Evolutionary conservation across 53 echinoderm and acorn worm genomes (phyloP).

Genomic region (Crossaster papposus): DNA sequence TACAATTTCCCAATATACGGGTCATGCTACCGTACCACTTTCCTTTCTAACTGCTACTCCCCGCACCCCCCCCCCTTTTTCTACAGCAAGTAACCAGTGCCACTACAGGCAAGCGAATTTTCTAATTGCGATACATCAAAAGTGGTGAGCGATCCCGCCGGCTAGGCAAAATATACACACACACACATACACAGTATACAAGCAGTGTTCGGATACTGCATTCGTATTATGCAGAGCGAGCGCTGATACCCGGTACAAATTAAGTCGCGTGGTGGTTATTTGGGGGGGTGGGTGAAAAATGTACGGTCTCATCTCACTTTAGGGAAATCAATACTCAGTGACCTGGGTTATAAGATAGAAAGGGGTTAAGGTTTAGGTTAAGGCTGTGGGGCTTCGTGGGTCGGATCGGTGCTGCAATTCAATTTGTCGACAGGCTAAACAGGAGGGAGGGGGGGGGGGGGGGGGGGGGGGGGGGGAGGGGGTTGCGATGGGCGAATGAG

Average conservation of each 20-base stretch:
- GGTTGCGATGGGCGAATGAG: background rate
- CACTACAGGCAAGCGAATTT: background rate
- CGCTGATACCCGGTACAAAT: slow-evolving; percentile 30
- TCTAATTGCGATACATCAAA: background rate
- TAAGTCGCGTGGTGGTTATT: slow-evolving; percentile 21
- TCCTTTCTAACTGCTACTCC: no score
- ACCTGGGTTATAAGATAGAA: slow-evolving; percentile 6
- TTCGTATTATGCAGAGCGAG: slow-evolving; percentile 23
- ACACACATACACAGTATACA: no score
- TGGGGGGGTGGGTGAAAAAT: background rate
- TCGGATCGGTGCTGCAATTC: background rate
- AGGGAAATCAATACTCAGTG: slow-evolving; percentile 47
- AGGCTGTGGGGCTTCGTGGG: background rate
- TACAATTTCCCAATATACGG: background rate
- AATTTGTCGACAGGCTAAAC: slow-evolving; percentile 35
- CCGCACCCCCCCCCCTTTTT: background rate
- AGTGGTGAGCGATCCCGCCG: background rate
- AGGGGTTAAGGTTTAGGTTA: no score
- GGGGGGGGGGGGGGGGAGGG: no score
- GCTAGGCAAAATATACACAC: background rate
- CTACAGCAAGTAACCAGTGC: background rate
- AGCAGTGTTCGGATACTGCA: background rate
- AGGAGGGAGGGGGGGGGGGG: no score
- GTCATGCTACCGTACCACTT: background rate
- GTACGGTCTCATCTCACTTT: background rate